Evolutionary conservation across 2,797 vertebrate genomes (phyloP).

Genomic region (Toxotes lorentzi): DNA sequence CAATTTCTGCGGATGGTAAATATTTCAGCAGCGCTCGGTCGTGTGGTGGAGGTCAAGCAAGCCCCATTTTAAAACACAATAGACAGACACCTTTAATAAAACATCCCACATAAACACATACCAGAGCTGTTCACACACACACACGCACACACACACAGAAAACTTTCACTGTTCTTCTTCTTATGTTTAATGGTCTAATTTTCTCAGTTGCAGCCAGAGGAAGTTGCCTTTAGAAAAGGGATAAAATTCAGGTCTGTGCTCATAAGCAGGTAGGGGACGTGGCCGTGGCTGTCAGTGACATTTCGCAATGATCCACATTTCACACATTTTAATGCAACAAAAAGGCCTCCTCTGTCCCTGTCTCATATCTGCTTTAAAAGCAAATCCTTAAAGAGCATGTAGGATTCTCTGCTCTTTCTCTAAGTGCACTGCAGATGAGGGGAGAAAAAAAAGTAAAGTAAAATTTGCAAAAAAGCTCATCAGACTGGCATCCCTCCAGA

Average conservation of each 20-base stretch:
- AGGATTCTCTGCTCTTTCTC: constrained; percentile 22
- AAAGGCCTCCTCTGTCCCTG: constrained; percentile 39
- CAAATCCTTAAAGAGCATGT: constrained; percentile 48
- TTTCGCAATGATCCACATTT: constrained; percentile 68
- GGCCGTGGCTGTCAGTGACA: constrained; percentile 65
- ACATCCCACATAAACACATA: constrained; percentile 61
- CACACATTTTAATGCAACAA: constrained; percentile 67
- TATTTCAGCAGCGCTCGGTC: constrained; percentile 70
- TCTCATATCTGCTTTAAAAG: constrained; percentile 50
- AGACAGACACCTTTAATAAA: constrained; percentile 76
- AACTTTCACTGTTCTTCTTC: constrained; percentile 14
- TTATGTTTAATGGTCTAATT: constrained; percentile 50
- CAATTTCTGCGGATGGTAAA: constrained; percentile 71
- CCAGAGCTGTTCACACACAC: constrained; percentile 16
- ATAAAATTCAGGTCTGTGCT: constrained; percentile 43
- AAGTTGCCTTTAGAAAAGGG: constrained; percentile 48
- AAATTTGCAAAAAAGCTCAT: constrained; percentile 55
- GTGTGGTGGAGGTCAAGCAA: constrained; percentile 66
- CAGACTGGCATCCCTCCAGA: constrained; percentile 71
- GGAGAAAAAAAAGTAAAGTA: constrained; percentile 6
- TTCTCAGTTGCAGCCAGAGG: constrained; percentile 24
- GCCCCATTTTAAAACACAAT: constrained; percentile 71
- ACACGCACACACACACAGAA: constrained; percentile 22
- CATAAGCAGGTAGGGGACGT: constrained; percentile 44
- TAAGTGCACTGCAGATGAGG: constrained; percentile 33